Percentiles rank a stretch among this genome's conserved stretches.
Evolutionary conservation across 2,888 invertebrate genomes (phyloP).

Genomic region (Marasmarcha lunaedactyla): DNA sequence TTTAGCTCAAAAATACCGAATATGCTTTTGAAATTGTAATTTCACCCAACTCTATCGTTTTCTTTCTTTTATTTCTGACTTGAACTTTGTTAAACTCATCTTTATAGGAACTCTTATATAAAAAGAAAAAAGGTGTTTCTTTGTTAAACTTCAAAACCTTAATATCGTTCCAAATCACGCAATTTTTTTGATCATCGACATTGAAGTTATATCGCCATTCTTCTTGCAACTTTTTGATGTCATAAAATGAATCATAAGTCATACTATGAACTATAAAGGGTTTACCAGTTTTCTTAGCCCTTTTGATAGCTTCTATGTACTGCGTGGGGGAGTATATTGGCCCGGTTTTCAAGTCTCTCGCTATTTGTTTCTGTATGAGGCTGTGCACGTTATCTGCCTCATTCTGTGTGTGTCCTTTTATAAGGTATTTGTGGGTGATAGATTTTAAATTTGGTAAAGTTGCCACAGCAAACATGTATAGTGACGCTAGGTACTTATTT

Average conservation of each 20-base stretch:
- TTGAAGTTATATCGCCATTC: constrained; percentile 8
- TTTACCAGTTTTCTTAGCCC: constrained; percentile 1
- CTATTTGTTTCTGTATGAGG: constrained; percentile 21
- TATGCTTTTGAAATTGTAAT: too few species aligned
- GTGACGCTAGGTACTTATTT: constrained; percentile 13
- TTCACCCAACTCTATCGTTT: constrained; percentile 1
- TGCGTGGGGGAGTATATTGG: constrained; percentile 18
- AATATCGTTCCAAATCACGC: constrained; percentile 7
- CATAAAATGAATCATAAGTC: constrained; percentile 1
- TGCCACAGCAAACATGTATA: constrained; percentile 11
- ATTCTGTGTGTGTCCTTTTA: constrained; percentile 25
- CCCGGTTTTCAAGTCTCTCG: constrained; percentile 17
- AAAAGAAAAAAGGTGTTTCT: constrained; percentile 6
- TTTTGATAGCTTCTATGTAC: too few species aligned
- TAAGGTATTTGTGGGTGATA: constrained; percentile 23
- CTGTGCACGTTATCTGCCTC: constrained; percentile 23
- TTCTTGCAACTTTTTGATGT: constrained; percentile 12
- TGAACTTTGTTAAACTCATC: constrained; percentile 4
- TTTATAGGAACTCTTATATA: constrained; percentile 4
- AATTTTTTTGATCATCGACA: constrained; percentile 2
- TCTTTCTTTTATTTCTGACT: constrained; percentile 15
- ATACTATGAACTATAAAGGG: constrained; percentile 4
- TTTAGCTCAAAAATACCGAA: too few species aligned
- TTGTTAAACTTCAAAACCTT: constrained; percentile 6
- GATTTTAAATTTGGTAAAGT: constrained; percentile 10